Conservation (phyloP, 2,797 vertebrate genomes). For the Enteromius afrohamiltoni region DNA sequence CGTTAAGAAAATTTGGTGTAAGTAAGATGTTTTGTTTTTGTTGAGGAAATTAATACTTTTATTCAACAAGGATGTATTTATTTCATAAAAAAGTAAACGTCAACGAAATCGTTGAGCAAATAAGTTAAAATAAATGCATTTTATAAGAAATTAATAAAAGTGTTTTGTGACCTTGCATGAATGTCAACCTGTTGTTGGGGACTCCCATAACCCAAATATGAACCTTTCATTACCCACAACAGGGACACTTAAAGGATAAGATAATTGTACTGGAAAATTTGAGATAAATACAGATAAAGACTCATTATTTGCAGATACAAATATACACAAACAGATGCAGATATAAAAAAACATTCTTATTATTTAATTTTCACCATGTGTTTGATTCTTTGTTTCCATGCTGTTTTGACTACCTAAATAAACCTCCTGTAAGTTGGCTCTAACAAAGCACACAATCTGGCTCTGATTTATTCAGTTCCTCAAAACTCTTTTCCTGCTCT, state of each 20-base stretch:
- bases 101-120: no score
- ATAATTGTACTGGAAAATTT: background rate
- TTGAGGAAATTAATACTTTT: background rate
- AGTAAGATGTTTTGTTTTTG: background rate
- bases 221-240: no score
- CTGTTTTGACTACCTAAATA: conserved; percentile 28
- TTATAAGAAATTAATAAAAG: background rate
- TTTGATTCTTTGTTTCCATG: conserved; percentile 33
- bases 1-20: background rate
- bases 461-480: conserved; percentile 48
- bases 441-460: conserved; percentile 19
- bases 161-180: no score
- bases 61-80: background rate
- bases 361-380: background rate
- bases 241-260: background rate
- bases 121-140: no score
- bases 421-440: conserved; percentile 28
- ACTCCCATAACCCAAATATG: no score
- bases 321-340: background rate
- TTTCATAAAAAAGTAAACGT: background rate
- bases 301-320: background rate
- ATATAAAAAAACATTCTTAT: background rate
- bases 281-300: background rate
- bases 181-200: no score
- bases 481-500: conserved; percentile 22